Percentiles rank a stretch among this genome's conserved stretches.
Conservation (phyloP, 2,888 invertebrate species). For the Steromphala cineraria region DNA sequence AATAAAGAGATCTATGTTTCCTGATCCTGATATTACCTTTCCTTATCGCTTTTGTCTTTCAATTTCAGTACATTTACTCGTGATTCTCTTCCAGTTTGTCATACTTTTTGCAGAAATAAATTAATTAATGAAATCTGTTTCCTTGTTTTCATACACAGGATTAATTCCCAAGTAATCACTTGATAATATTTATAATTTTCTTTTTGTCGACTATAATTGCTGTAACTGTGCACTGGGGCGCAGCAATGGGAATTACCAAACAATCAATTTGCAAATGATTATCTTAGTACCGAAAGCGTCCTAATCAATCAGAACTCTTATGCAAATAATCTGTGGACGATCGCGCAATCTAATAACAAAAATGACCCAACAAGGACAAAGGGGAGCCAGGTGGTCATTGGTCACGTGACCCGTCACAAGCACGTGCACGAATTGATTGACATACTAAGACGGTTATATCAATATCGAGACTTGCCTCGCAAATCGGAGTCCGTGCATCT, state of each 20-base stretch:
- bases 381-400: neutral
- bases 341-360: neutral
- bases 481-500: neutral
- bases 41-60: too few relatives aligned
- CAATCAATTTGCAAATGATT: neutral
- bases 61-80: too few relatives aligned
- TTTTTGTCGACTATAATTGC: neutral
- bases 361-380: neutral
- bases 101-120: too few relatives aligned
- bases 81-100: too few relatives aligned
- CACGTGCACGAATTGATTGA: constrained; percentile 1
- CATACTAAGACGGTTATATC: neutral
- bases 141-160: neutral
- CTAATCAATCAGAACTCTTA: neutral
- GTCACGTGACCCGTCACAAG: neutral
- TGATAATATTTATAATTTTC: neutral
- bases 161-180: neutral
- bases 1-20: too few relatives aligned
- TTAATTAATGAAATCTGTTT: neutral
- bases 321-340: neutral
- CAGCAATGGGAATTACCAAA: neutral
- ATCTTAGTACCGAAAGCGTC: neutral
- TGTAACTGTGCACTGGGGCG: neutral
- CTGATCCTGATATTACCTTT: too few relatives aligned
- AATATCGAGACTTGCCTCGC: neutral